These are phyloP conservation scores for Parochlus steinenii DNA, from an alignment of 2,888 invertebrate species.

Conservation along the genomic window DNA sequence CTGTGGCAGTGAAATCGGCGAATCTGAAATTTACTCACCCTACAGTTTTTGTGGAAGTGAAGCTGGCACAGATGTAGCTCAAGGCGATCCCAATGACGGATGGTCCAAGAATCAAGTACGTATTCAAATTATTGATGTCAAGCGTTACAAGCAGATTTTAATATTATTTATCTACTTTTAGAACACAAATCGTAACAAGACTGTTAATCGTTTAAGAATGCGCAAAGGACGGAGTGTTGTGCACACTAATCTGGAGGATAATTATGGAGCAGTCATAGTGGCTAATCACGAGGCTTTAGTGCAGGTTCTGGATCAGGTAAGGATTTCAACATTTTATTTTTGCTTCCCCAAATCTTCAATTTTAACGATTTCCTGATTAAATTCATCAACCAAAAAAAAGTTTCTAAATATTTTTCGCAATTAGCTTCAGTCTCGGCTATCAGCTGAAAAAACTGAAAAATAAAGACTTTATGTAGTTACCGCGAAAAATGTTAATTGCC, in stretches of 20 bases:
- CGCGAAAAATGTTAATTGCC: too few species aligned
- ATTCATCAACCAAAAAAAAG: too few species aligned
- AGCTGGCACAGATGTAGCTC: conserved; percentile 30
- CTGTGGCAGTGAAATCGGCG: conserved; percentile 65
- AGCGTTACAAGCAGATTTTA: conserved; percentile 3
- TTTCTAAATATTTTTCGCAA: too few species aligned
- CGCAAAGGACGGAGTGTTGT: conserved; percentile 69
- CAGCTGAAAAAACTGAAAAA: too few species aligned
- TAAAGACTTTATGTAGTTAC: too few species aligned
- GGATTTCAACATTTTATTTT: too few species aligned
- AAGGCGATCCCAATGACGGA: conserved; percentile 27
- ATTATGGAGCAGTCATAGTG: conserved; percentile 76
- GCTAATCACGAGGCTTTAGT: conserved; percentile 82
- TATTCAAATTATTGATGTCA: conserved; percentile 7
- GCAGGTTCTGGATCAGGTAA: conserved; percentile 75
- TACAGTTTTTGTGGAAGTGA: conserved; percentile 55
- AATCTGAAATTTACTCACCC: conserved; percentile 69
- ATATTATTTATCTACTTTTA: conserved; percentile 3
- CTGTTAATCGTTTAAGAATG: conserved; percentile 50
- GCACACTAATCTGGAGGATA: conserved; percentile 73
- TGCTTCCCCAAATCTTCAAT: too few species aligned
- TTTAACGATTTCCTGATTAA: too few species aligned
- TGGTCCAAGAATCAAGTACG: conserved; percentile 22
- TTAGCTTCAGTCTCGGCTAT: too few species aligned
- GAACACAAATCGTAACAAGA: conserved; percentile 24